Evolutionary conservation across 2,113 vertebrate genomes (phyloP), one percentile per base, ranked within the genome.

Genomic region (Phylloscopus trochiloides): DNA sequence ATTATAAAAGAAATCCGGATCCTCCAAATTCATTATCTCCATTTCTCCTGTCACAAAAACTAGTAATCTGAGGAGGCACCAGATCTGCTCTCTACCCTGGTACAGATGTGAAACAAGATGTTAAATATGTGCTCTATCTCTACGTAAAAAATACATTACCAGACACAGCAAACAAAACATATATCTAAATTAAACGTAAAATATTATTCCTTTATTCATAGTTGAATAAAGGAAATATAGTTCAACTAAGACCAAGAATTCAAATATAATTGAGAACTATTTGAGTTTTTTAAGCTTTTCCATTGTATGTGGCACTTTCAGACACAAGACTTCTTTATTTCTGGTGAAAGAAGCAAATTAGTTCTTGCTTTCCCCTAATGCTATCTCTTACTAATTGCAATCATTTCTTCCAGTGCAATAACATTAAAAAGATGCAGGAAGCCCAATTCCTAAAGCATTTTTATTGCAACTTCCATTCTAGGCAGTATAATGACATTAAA

Each of bases 311-410:
- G 29, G 25, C 61, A 89, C 21, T 25, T 58, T 88, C 29, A 85
- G 66, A 65, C 12, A 79, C 9, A 86, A 67, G n/a, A 4, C 5
- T 7, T 4, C 59, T 92, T 90, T 88, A 71, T 87, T 96, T 92
- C 77, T 93, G 21, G 29, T 84, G 38, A 90, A 57, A 83, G 86
- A 92, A 70, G 36, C 2, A 88, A 96, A 89, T 90, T 61, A 80
- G 32, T 54, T 79, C 59, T 77, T 73, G 58, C 55, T 95, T 95
- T 89, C 26, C 12, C 50, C 84, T 94, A 65, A 73, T 63, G n/a
- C 42, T 88, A 82, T 94, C 84, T 89, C 15, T 58, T 94, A 51
- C 63, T 96, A 96, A 96, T 63, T 93, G 18, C 18, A 97, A 90
- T 70, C 24, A 81, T 81, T 88, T 34, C 57, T 92, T 87, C 63